Evolutionary conservation across 2,888 invertebrate species (phyloP).

Genomic region (Eurois occulta): DNA sequence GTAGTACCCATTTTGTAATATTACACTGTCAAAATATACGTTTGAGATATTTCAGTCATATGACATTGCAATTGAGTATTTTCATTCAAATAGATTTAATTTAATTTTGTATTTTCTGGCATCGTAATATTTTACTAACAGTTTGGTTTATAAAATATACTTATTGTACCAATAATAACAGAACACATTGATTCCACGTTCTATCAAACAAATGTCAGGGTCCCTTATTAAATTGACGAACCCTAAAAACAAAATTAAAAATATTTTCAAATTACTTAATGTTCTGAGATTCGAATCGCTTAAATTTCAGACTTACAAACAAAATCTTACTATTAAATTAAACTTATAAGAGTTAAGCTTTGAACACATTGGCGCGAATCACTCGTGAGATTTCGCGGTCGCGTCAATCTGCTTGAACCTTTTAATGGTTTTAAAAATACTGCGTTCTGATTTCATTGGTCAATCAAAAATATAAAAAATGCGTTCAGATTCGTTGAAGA

Average conservation of each 20-base stretch:
- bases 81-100: too few species aligned
- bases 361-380: neutral
- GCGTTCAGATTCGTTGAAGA: constrained; percentile 75
- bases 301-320: constrained; percentile 1
- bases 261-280: neutral
- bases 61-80: neutral
- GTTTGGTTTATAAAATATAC: constrained; percentile 21
- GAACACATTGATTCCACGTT: constrained; percentile 25
- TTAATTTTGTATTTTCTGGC: constrained; percentile 17
- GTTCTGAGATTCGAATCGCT: constrained; percentile 35
- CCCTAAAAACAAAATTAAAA: neutral
- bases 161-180: constrained; percentile 44
- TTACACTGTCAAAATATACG: constrained; percentile 44
- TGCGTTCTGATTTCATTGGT: constrained; percentile 44
- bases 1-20: constrained; percentile 21
- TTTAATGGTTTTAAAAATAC: constrained; percentile 25
- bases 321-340: constrained; percentile 15
- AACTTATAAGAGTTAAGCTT: constrained; percentile 11
- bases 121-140: constrained; percentile 32
- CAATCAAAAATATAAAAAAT: constrained; percentile 41
- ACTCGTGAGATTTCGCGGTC: neutral
- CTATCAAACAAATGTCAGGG: constrained; percentile 1
- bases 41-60: neutral
- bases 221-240: neutral
- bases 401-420: neutral